Percentiles rank a stretch among this genome's conserved stretches.
Conservation (phyloP, 1,140 invertebrate genomes). For the Cylas formicarius region DNA sequence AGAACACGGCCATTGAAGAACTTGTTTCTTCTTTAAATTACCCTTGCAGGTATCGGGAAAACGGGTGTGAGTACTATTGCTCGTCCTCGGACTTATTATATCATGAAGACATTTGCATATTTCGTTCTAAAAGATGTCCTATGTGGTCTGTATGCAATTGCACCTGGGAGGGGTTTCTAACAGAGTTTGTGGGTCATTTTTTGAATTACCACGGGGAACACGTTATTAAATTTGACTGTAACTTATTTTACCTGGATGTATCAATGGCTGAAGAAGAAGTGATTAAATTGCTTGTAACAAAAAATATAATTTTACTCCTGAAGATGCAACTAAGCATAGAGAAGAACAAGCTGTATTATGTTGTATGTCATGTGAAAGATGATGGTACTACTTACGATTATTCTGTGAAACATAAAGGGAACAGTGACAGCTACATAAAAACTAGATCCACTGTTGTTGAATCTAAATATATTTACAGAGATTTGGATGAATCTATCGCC, state of each 20-base stretch:
- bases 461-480: slow-evolving; percentile 21
- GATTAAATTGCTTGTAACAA: slow-evolving; percentile 19
- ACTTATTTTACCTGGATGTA: slow-evolving; percentile 23
- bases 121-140: slow-evolving; percentile 22
- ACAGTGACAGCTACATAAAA: slow-evolving; percentile 25
- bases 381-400: slow-evolving; percentile 22
- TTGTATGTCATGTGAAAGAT: slow-evolving; percentile 26
- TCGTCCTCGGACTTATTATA: slow-evolving; percentile 16
- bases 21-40: slow-evolving; percentile 15
- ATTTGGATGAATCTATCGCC: slow-evolving; percentile 20
- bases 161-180: slow-evolving; percentile 24
- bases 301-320: slow-evolving; percentile 20
- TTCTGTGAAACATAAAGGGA: slow-evolving; percentile 27
- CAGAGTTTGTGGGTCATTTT: slow-evolving; percentile 25
- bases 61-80: slow-evolving; percentile 22
- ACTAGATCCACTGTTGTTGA: slow-evolving; percentile 23
- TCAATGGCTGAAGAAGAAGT: slow-evolving; percentile 17
- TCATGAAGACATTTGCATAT: slow-evolving; percentile 27
- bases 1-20: slow-evolving; percentile 20
- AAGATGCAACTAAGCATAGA: slow-evolving; percentile 20
- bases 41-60: slow-evolving; percentile 22
- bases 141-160: slow-evolving; percentile 19
- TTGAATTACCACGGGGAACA: slow-evolving; percentile 25
- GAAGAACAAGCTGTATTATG: slow-evolving; percentile 22
- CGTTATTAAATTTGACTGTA: slow-evolving; percentile 24